phyloP scores from a whole-genome alignment of 2,888 invertebrate genomes.

The Congeria kusceri region DNA sequence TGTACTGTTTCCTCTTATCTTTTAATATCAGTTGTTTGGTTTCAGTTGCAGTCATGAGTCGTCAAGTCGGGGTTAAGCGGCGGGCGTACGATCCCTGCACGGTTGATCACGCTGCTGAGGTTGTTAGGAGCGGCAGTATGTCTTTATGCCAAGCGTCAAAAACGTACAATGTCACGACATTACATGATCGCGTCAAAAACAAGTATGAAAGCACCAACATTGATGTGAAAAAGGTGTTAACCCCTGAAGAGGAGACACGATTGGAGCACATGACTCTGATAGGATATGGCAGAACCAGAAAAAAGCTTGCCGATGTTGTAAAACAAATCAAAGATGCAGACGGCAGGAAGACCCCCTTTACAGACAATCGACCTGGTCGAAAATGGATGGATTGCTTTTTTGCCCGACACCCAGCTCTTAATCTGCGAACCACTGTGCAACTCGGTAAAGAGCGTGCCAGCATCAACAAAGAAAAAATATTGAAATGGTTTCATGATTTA shows the following conservation, averaged over 20 bases:
- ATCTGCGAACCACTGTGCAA: slow-evolving; percentile 1
- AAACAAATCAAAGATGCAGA: slow-evolving; percentile 1
- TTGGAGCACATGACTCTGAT: slow-evolving; percentile 3
- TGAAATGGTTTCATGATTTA: too few relatives aligned
- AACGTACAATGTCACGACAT: slow-evolving; percentile 7
- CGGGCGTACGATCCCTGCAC: slow-evolving; percentile 12
- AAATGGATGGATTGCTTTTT: slow-evolving; percentile 2
- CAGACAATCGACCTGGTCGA: slow-evolving; percentile 5
- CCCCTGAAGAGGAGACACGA: neutral
- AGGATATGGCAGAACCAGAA: neutral
- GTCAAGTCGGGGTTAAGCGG: slow-evolving; percentile 24
- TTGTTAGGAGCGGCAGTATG: slow-evolving; percentile 30
- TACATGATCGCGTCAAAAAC: slow-evolving; percentile 8
- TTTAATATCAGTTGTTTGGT: too few relatives aligned
- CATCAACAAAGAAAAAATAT: neutral
- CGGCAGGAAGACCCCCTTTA: neutral
- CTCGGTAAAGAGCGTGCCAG: slow-evolving; percentile 9
- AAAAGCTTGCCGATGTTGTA: neutral
- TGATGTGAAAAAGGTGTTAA: neutral
- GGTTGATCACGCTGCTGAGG: slow-evolving; percentile 19
- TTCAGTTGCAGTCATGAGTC: slow-evolving; percentile 9
- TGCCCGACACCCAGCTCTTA: slow-evolving; percentile 5
- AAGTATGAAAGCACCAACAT: neutral
- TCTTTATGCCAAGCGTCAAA: slow-evolving; percentile 16
- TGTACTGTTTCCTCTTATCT: too few relatives aligned